phyloP scores from a whole-genome alignment of 2,797 vertebrate genomes.

The Siniperca undulata region DNA sequence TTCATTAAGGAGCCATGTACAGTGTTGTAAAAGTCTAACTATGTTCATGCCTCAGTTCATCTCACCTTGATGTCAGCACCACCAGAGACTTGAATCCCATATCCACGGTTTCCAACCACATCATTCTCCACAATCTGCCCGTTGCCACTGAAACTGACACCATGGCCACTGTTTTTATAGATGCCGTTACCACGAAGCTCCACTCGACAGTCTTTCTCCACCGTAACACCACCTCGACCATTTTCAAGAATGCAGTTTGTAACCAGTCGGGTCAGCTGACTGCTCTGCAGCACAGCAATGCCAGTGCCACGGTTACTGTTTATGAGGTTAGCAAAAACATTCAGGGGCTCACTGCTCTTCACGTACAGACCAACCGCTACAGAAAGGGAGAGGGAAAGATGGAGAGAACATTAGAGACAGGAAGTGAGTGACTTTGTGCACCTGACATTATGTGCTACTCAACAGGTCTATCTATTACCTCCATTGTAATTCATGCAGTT shows the following conservation, averaged over 20 bases:
- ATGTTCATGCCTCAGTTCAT: not conserved
- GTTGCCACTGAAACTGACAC: conserved; percentile 88
- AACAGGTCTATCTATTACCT: conserved; percentile 54
- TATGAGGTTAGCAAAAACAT: conserved; percentile 89
- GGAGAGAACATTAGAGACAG: not conserved
- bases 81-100: conserved; percentile 88
- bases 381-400: conserved; percentile 21
- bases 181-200: conserved; percentile 93
- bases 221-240: conserved; percentile 85
- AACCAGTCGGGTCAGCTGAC: conserved; percentile 88
- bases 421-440: not conserved
- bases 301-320: conserved; percentile 88
- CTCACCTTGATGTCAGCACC: conserved; percentile 90
- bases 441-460: not conserved
- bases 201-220: conserved; percentile 89
- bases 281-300: conserved; percentile 90
- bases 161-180: conserved; percentile 91
- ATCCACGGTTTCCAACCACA: conserved; percentile 89
- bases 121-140: conserved; percentile 91
- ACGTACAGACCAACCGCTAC: conserved; percentile 92
- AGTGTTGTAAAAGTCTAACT: not conserved
- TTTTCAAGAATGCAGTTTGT: conserved; percentile 93
- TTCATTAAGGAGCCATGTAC: not conserved
- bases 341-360: conserved; percentile 92
- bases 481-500: conserved; percentile 90